phyloP scores from a whole-genome alignment of 2,888 invertebrate genomes.

The Mamestra brassicae region DNA sequence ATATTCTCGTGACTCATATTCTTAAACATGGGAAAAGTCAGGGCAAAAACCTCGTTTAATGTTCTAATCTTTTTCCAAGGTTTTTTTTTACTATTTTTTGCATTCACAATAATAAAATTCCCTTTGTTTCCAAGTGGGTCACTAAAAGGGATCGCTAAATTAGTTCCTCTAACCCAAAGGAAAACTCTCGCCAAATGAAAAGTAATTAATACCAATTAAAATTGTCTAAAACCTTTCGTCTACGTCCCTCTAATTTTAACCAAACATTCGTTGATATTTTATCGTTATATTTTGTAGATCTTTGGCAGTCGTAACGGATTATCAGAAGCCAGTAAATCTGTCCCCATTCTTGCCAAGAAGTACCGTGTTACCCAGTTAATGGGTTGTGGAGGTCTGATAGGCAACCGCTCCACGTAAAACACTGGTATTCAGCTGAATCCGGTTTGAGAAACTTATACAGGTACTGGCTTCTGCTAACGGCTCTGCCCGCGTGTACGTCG shows the following conservation, averaged over 20 bases:
- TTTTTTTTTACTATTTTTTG: no score
- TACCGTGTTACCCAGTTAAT: no score
- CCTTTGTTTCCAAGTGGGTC: constrained; percentile 25
- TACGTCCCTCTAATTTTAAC: neutral
- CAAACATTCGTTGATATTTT: constrained; percentile 22
- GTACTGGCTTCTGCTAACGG: neutral
- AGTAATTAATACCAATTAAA: constrained; percentile 46
- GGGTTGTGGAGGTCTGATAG: no score
- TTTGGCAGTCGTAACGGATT: no score
- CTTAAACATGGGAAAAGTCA: neutral
- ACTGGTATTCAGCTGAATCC: no score
- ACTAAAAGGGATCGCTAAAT: constrained; percentile 28
- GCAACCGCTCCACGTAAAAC: no score
- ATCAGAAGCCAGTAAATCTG: no score
- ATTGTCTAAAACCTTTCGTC: neutral
- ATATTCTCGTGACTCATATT: neutral
- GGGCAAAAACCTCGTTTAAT: neutral
- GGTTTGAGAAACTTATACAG: no score
- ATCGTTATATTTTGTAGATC: no score
- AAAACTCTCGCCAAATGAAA: constrained; percentile 35
- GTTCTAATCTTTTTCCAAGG: neutral
- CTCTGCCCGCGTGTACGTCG: neutral
- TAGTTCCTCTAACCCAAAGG: constrained; percentile 18
- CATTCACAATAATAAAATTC: neutral
- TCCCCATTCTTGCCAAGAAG: no score